Percentiles rank a stretch among this genome's conserved stretches.
phyloP scores from a whole-genome alignment of 2,888 invertebrate genomes.

The Ditula angustiorana region DNA sequence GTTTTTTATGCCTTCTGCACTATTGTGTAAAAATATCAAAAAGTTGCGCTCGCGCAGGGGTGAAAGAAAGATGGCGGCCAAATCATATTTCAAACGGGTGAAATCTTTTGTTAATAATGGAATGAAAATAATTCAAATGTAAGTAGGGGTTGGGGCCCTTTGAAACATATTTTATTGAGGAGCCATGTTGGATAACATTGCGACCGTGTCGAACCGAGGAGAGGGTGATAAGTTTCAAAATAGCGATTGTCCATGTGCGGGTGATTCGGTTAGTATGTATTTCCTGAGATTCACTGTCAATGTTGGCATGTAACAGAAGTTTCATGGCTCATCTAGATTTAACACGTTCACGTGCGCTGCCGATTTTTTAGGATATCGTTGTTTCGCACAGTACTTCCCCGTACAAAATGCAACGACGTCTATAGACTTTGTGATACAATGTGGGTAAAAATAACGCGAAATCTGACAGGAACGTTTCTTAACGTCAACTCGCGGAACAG shows the following conservation, averaged over 20 bases:
- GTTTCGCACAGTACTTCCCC: too few species aligned
- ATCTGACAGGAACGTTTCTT: too few species aligned
- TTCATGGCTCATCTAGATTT: too few species aligned
- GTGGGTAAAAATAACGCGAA: too few species aligned
- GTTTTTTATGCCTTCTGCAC: constrained; percentile 35
- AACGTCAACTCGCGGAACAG: too few species aligned
- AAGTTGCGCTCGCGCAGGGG: constrained; percentile 46
- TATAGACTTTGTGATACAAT: too few species aligned
- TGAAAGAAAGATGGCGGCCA: constrained; percentile 68
- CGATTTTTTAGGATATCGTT: too few species aligned
- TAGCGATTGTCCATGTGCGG: constrained; percentile 15
- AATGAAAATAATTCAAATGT: constrained; percentile 56
- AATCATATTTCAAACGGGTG: constrained; percentile 84
- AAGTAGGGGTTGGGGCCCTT: constrained; percentile 64
- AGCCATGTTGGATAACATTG: constrained; percentile 78
- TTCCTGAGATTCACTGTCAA: too few species aligned
- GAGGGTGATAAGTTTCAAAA: constrained; percentile 24
- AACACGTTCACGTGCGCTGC: too few species aligned
- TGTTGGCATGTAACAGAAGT: too few species aligned
- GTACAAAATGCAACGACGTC: too few species aligned
- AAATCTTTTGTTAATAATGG: constrained; percentile 82
- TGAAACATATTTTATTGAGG: constrained; percentile 50
- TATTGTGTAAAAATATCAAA: constrained; percentile 37
- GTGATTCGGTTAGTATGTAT: background rate
- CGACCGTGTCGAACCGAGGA: constrained; percentile 68